Conservation (phyloP, 2,113 vertebrate species). For the Turnix velox region DNA sequence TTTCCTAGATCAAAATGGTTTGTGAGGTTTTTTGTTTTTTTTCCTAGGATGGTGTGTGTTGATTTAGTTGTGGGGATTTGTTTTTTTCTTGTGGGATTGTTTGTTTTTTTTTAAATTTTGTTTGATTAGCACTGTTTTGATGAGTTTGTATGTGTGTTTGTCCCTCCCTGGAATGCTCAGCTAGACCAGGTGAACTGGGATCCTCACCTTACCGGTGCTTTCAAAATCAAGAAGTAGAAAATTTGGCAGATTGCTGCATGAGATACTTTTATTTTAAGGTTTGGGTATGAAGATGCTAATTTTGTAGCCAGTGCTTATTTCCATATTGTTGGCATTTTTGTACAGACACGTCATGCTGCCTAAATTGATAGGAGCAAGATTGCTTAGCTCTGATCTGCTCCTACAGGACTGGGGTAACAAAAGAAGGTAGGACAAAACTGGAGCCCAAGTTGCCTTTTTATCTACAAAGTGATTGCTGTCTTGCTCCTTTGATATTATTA, state of each 20-base stretch:
- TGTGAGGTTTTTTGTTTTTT: too few relatives aligned
- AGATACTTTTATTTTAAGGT: neutral
- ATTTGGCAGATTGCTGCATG: neutral
- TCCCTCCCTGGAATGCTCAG: accelerated
- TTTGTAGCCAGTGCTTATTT: neutral
- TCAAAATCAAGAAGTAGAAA: neutral
- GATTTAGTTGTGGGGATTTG: too few relatives aligned
- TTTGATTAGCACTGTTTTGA: neutral
- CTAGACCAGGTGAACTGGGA: neutral
- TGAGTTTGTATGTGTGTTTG: accelerated
- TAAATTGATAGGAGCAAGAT: neutral
- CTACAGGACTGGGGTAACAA: neutral
- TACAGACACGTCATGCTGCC: neutral
- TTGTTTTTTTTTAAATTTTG: neutral
- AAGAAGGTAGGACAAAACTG: neutral
- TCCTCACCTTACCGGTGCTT: neutral
- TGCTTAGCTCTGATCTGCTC: neutral
- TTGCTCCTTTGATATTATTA: neutral
- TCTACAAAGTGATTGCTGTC: neutral
- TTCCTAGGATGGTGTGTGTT: too few relatives aligned
- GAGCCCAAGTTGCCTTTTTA: neutral
- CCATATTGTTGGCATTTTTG: neutral
- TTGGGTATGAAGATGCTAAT: neutral
- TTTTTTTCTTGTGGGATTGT: neutral
- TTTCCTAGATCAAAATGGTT: neutral